Evolutionary conservation across 2,888 invertebrate species (phyloP).

Genomic region (Anticlea derivata): DNA sequence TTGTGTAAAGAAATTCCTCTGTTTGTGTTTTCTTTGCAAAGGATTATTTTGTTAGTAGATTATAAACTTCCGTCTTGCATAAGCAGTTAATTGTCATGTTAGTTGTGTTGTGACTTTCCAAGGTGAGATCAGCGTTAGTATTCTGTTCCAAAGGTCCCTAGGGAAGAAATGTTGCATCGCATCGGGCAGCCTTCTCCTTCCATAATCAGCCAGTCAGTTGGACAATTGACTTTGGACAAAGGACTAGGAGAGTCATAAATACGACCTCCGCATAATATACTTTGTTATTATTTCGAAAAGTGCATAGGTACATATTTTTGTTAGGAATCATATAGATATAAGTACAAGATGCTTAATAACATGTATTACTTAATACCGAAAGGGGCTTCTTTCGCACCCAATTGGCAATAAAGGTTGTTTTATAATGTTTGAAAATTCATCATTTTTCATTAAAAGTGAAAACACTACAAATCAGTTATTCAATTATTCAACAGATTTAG

Average conservation of each 20-base stretch:
- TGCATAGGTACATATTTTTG: no score
- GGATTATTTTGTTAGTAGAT: conserved; percentile 6
- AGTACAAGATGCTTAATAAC: no score
- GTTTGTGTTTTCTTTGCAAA: conserved; percentile 12
- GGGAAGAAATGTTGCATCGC: conserved; percentile 43
- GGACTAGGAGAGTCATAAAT: neutral
- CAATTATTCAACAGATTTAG: no score
- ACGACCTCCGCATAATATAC: conserved; percentile 12
- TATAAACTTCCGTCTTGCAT: conserved; percentile 25
- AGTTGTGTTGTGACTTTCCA: conserved; percentile 29
- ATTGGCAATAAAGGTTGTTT: no score
- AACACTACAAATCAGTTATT: no score
- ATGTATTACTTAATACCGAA: no score
- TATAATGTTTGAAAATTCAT: no score
- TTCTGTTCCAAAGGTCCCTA: conserved; percentile 44
- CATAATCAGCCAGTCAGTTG: conserved; percentile 38
- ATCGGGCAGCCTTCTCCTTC: conserved; percentile 52
- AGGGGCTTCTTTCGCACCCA: no score
- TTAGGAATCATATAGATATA: no score
- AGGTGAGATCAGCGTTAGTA: conserved; percentile 35
- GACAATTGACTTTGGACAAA: neutral
- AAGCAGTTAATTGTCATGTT: conserved; percentile 29
- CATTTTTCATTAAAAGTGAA: no score
- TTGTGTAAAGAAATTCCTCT: conserved; percentile 22
- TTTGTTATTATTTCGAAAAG: no score